phyloP scores from a whole-genome alignment of 92 coral and sea anemone species.

The Paramuricea clavata region DNA sequence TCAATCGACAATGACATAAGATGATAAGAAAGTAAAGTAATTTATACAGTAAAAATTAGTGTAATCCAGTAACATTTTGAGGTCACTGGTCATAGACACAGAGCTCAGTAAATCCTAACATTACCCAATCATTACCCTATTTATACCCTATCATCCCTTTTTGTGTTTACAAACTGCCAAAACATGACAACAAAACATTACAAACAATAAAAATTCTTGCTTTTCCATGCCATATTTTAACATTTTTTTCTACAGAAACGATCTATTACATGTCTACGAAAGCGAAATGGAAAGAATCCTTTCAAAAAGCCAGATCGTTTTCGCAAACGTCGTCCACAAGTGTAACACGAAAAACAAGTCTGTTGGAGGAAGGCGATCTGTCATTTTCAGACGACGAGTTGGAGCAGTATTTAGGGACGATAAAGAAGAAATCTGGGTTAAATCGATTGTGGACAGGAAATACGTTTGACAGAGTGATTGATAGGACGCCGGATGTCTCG shows the following conservation, averaged over 20 bases:
- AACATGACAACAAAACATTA: neutral
- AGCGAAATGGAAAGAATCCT: slow-evolving; percentile 82
- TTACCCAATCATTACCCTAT: neutral
- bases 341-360: slow-evolving; percentile 67
- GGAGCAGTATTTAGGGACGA: slow-evolving; percentile 79
- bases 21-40: neutral
- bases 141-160: neutral
- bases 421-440: slow-evolving; percentile 90
- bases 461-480: slow-evolving; percentile 80
- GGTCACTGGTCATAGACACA: too few relatives aligned
- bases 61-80: too few relatives aligned
- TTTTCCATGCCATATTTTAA: neutral
- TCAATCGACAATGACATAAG: too few relatives aligned
- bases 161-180: neutral
- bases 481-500: slow-evolving; percentile 95
- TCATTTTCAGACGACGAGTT: slow-evolving; percentile 80
- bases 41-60: too few relatives aligned
- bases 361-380: slow-evolving; percentile 74
- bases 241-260: neutral
- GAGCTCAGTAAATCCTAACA: neutral
- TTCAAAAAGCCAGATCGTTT: slow-evolving; percentile 77
- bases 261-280: slow-evolving; percentile 61
- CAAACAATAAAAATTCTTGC: neutral
- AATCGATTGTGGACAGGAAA: slow-evolving; percentile 85
- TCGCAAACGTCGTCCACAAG: slow-evolving; percentile 69